Evolutionary conservation across 2,113 vertebrate species (phyloP).

Genomic region (Trogon melanurus): DNA sequence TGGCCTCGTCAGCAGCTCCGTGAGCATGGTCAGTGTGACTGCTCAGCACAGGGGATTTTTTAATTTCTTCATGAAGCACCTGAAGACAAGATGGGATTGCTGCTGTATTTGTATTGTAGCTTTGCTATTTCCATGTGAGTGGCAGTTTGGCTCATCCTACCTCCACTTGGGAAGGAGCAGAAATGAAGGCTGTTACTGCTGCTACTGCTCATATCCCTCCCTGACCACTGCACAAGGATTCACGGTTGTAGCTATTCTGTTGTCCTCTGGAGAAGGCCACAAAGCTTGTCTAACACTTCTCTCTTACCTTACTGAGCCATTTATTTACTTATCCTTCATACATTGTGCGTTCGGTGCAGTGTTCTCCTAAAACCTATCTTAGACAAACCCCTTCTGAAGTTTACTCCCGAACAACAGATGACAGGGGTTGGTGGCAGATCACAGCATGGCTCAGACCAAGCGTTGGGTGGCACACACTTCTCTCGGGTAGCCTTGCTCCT

Average conservation of each 20-base stretch:
- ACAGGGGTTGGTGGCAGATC: not conserved
- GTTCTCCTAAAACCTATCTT: not conserved
- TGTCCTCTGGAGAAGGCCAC: not conserved
- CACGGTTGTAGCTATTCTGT: not conserved
- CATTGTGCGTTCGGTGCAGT: not conserved
- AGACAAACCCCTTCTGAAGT: not conserved
- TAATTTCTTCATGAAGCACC: not conserved
- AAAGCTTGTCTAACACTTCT: not conserved
- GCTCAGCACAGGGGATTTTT: not conserved
- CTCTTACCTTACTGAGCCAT: not conserved
- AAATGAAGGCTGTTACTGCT: not conserved
- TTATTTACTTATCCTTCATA: not conserved
- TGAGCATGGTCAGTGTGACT: not conserved
- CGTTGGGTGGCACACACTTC: not conserved
- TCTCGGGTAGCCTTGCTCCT: not conserved
- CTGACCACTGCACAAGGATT: not conserved
- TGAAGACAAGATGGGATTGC: not conserved
- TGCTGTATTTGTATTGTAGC: not conserved
- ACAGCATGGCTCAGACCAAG: not conserved
- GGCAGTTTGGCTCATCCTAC: not conserved
- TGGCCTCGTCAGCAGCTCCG: accelerated
- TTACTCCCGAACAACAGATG: not conserved
- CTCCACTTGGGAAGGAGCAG: not conserved
- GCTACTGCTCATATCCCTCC: not conserved
- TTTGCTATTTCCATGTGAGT: not conserved